Evolutionary conservation across 2,797 vertebrate genomes (phyloP).

Genomic region (Falco novaeseelandiae): DNA sequence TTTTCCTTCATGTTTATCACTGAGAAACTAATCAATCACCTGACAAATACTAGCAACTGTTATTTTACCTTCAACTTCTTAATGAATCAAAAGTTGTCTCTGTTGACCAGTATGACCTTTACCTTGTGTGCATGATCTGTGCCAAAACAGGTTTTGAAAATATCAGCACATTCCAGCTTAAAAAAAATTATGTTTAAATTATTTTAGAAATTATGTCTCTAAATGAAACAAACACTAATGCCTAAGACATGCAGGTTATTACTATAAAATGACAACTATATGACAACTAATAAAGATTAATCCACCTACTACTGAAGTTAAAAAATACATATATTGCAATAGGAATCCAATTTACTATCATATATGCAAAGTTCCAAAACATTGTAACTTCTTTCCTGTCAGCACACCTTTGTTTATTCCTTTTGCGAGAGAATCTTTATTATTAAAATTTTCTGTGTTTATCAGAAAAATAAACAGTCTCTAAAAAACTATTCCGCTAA

Average conservation of each 20-base stretch:
- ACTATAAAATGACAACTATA: not conserved
- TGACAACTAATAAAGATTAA: not conserved
- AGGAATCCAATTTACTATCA: slow-evolving; percentile 18
- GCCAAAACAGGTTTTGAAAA: not conserved
- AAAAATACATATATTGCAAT: not conserved
- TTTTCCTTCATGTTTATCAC: slow-evolving; percentile 67
- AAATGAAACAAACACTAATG: not conserved
- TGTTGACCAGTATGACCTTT: not conserved
- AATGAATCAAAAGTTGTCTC: not conserved
- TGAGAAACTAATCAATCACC: slow-evolving; percentile 34
- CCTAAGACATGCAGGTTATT: not conserved
- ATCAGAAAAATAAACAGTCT: not conserved
- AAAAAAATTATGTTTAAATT: not conserved
- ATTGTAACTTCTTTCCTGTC: not conserved
- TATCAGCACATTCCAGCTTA: not conserved
- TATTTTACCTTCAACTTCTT: not conserved
- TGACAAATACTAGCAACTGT: not conserved
- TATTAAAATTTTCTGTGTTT: not conserved
- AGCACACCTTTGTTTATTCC: not conserved
- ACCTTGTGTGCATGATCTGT: not conserved
- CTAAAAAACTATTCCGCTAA: not conserved
- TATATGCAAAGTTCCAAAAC: not conserved
- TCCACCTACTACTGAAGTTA: not conserved
- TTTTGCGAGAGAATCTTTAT: not conserved
- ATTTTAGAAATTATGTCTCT: not conserved